A percentile compares a stretch with the other conserved stretches of the same genome.
phyloP scores from a whole-genome alignment of 53 echinoderm and acorn worm species.

The Actinopyga echinites region DNA sequence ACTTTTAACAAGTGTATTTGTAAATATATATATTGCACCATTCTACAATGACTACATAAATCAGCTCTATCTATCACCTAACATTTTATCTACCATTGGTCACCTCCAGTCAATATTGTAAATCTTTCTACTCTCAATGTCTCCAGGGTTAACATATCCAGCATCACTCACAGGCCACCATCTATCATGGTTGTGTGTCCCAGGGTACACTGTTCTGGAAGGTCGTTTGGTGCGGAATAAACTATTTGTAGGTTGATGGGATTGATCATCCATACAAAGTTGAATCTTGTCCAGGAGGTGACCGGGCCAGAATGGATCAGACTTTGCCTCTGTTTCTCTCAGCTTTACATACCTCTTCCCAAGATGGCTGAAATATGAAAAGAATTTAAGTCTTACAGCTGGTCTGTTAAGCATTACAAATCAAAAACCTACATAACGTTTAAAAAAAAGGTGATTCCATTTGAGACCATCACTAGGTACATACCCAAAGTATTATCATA shows the following conservation, averaged over 20 bases:
- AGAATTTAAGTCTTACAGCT: too few species aligned
- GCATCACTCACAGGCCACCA: conserved; percentile 80
- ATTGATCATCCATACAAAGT: conserved; percentile 71
- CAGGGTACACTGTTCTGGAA: conserved; percentile 63
- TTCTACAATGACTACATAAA: too few species aligned
- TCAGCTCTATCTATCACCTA: background rate
- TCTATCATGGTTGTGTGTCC: conserved; percentile 67
- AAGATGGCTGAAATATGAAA: conserved; percentile 70
- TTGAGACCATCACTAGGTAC: too few species aligned
- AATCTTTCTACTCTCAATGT: conserved; percentile 68
- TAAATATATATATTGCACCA: too few species aligned
- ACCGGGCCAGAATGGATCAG: conserved; percentile 93
- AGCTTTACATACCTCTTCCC: conserved; percentile 79
- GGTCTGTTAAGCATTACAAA: too few species aligned
- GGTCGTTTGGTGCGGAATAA: conserved; percentile 61
- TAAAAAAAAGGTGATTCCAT: too few species aligned
- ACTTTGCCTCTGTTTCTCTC: conserved; percentile 40
- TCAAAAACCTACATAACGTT: too few species aligned
- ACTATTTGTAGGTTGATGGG: conserved; percentile 45
- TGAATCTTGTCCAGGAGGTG: conserved; percentile 81
- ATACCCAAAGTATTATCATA: too few species aligned
- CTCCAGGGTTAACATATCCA: conserved; percentile 69
- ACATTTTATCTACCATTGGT: background rate
- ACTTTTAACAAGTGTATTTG: too few species aligned
- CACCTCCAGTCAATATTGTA: conserved; percentile 75